Conservation (phyloP, 2,888 invertebrate species). For the Chalcosyrphus nemorum region DNA sequence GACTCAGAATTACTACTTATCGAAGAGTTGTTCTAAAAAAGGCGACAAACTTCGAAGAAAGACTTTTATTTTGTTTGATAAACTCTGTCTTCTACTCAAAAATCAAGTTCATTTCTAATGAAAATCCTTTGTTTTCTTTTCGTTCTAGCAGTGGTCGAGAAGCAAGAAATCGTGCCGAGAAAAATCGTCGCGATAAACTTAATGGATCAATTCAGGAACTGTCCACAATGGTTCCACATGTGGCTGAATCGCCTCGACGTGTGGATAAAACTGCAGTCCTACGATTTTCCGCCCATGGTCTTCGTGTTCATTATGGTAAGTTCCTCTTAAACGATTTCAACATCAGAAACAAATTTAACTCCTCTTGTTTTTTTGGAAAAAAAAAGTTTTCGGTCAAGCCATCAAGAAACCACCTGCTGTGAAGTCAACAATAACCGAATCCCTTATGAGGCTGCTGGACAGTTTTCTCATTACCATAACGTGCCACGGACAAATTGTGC, state of each 20-base stretch:
- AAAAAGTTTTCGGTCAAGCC: constrained; percentile 84
- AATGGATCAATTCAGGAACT: constrained; percentile 93
- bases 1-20: too few species aligned
- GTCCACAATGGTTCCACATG: constrained; percentile 91
- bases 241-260: constrained; percentile 90
- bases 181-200: constrained; percentile 93
- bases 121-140: neutral
- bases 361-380: constrained; percentile 6
- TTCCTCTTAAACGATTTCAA: neutral
- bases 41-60: too few species aligned
- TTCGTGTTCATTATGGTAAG: constrained; percentile 88
- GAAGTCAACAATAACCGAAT: constrained; percentile 84
- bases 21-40: too few species aligned
- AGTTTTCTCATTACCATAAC: constrained; percentile 92
- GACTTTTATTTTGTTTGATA: too few species aligned
- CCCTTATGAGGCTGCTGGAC: constrained; percentile 87
- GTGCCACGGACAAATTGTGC: constrained; percentile 91
- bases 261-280: constrained; percentile 96
- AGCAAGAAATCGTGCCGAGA: constrained; percentile 94
- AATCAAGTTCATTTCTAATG: too few species aligned
- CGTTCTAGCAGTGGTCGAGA: constrained; percentile 86
- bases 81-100: too few species aligned
- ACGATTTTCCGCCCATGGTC: constrained; percentile 92
- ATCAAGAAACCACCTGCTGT: constrained; percentile 81
- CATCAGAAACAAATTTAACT: neutral